Base-by-base conservation (phyloP, 2,888 invertebrate species). In the Lithophane leautieri region DNA sequence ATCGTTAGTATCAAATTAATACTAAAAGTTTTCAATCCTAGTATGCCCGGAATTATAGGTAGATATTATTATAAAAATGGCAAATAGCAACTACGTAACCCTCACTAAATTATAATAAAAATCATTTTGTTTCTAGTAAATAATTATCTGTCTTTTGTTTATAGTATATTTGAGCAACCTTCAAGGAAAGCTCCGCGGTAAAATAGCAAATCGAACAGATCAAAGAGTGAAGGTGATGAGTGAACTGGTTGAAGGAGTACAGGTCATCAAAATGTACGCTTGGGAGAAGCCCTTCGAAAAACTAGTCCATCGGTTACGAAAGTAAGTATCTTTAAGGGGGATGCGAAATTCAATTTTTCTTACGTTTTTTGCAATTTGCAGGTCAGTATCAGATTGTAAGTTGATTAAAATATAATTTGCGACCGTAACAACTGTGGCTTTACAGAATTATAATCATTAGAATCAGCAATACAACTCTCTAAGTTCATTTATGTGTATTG, bases 181-280 rank as follows among this genome's bases (percentile, higher is more conserved):
- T 1, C 96, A 96, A 90, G 96, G 96, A 44, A 88, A 91, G 14
- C 91, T 94, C 47, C 91, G 98, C 83, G 96, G 97, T 16, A 97
- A 97, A 90, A 98, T 97, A 47, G 98, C 98, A 0, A 94, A 95
- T 66, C 96, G 97, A 76, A 98, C 98, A 0, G 98, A 98, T 89
- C 97, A 98, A 90, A 95, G 98, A 83, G 97, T 98, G 12, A 97
- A 97, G 78, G 95, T 98, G 19, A 98, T 98, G 98, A 98, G 97
- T 86, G 98, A 98, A 94, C 97, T 98, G 70, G 97, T 98, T 8
- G 96, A 97, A 77, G 98, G 98, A 0, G 98, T 98, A 87, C 97
- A 98, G 87, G 98, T 98, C 0, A 98, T 98, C 88, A 98, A 98
- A 95, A 98, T 98, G 98, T 98, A 98, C 88, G 97, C 98, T 6